Evolutionary conservation across 2,797 vertebrate species (phyloP).

Genomic region (Trachurus trachurus): DNA sequence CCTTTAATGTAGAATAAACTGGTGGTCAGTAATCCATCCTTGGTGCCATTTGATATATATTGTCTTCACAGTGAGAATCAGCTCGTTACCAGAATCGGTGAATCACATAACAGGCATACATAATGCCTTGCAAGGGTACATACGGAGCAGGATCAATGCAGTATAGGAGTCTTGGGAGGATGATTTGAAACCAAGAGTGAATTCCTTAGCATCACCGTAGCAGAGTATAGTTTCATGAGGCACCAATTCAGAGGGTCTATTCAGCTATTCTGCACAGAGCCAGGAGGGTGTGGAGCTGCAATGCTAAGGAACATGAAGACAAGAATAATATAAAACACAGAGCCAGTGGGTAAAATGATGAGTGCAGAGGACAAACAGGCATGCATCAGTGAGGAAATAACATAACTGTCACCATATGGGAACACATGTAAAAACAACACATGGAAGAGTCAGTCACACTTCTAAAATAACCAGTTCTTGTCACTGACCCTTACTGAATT

Average conservation of each 20-base stretch:
- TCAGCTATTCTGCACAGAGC: conserved; percentile 31
- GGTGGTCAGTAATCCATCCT: conserved; percentile 27
- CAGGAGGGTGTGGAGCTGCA: conserved; percentile 12
- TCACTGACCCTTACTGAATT: conserved; percentile 50
- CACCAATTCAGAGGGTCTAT: conserved; percentile 46
- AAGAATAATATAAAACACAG: conserved; percentile 21
- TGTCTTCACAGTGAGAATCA: conserved; percentile 34
- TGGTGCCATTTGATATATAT: conserved; percentile 41
- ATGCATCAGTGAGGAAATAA: conserved; percentile 22
- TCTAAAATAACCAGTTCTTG: conserved; percentile 40
- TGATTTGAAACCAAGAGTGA: conserved; percentile 55
- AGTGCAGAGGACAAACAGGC: conserved; percentile 28
- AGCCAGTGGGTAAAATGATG: conserved; percentile 33
- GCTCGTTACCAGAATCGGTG: conserved; percentile 34
- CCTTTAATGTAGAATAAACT: conserved; percentile 24
- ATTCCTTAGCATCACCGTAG: conserved; percentile 46
- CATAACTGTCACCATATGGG: conserved; percentile 32
- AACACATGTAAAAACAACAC: conserved; percentile 18
- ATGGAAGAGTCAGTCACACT: conserved; percentile 30
- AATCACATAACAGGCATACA: conserved; percentile 60
- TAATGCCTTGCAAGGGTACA: conserved; percentile 54
- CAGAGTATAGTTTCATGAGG: conserved; percentile 52
- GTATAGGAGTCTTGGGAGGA: conserved; percentile 54
- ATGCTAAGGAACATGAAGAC: conserved; percentile 14
- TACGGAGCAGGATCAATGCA: conserved; percentile 64